These are phyloP conservation scores for Chunga burmeisteri DNA, from an alignment of 2,113 vertebrate species.

Conservation along the genomic window DNA sequence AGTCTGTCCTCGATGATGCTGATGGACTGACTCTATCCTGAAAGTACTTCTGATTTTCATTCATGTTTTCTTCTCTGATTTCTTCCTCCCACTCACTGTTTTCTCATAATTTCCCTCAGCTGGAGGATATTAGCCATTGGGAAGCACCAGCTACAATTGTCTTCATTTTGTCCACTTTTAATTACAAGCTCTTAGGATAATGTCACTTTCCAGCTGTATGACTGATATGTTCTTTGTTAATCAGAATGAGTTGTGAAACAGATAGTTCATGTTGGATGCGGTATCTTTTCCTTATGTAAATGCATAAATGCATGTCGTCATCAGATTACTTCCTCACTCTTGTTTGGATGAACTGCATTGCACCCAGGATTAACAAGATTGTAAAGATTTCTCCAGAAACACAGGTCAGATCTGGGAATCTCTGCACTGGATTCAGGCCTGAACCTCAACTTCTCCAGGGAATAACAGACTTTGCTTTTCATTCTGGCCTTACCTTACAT, in stretches of 20 bases:
- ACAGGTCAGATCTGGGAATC: not conserved
- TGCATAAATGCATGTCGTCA: not conserved
- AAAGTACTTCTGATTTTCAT: conserved; percentile 67
- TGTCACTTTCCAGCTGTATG: conserved; percentile 44
- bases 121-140: conserved; percentile 54
- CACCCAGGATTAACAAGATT: not conserved
- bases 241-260: conserved; percentile 8
- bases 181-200: conserved; percentile 40
- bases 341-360: not conserved
- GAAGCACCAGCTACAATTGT: conserved; percentile 46
- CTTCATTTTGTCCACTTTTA: conserved; percentile 60
- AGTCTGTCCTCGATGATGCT: conserved; percentile 30
- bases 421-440: not conserved
- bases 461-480: not conserved
- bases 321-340: not conserved
- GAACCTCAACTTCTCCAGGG: not conserved
- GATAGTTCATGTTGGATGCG: not conserved
- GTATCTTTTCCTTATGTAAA: conserved; percentile 12
- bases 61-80: conserved; percentile 47
- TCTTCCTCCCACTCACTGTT: conserved; percentile 54
- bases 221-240: not conserved
- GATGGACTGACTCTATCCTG: conserved; percentile 39
- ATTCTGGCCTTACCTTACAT: not conserved
- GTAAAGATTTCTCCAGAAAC: conserved; percentile 32
- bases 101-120: conserved; percentile 62